phyloP scores from a whole-genome alignment of 2,113 vertebrate genomes.

The Sigmodon hispidus region DNA sequence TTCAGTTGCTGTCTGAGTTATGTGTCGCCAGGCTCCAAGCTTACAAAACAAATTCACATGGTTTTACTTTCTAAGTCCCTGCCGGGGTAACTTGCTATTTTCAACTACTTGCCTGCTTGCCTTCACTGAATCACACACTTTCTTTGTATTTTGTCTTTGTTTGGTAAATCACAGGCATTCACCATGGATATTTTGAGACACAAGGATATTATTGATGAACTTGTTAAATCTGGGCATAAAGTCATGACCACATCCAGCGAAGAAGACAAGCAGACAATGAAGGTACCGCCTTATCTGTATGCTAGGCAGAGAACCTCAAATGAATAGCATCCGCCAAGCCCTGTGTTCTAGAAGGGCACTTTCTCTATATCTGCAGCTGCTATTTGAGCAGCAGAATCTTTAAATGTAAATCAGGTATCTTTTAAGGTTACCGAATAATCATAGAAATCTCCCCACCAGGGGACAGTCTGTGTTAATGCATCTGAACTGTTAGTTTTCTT shows the following conservation, averaged over 20 bases:
- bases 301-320: not conserved
- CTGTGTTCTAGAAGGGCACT: not conserved
- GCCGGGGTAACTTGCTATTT: slow-evolving; percentile 45
- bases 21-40: slow-evolving; percentile 31
- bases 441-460: not conserved
- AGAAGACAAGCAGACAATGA: slow-evolving; percentile 91
- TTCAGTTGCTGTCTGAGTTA: slow-evolving; percentile 77
- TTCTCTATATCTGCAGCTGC: slow-evolving; percentile 28
- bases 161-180: slow-evolving; percentile 88
- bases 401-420: slow-evolving; percentile 55
- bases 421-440: slow-evolving; percentile 22
- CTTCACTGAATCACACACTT: slow-evolving; percentile 42
- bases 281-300: slow-evolving; percentile 84
- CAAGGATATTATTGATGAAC: slow-evolving; percentile 95
- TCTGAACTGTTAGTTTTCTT: slow-evolving; percentile 22
- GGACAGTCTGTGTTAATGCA: not conserved
- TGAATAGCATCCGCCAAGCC: not conserved
- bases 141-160: slow-evolving; percentile 22
- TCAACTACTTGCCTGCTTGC: slow-evolving; percentile 50
- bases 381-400: slow-evolving; percentile 29
- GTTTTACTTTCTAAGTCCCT: slow-evolving; percentile 74
- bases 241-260: slow-evolving; percentile 91
- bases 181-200: slow-evolving; percentile 98
- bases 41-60: slow-evolving; percentile 62
- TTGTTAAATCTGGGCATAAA: slow-evolving; percentile 92